A percentile compares a stretch with the other conserved stretches of the same genome.
These are phyloP conservation scores for Poecilia gillii DNA, from an alignment of 2,797 vertebrate species.

Conservation along the genomic window DNA sequence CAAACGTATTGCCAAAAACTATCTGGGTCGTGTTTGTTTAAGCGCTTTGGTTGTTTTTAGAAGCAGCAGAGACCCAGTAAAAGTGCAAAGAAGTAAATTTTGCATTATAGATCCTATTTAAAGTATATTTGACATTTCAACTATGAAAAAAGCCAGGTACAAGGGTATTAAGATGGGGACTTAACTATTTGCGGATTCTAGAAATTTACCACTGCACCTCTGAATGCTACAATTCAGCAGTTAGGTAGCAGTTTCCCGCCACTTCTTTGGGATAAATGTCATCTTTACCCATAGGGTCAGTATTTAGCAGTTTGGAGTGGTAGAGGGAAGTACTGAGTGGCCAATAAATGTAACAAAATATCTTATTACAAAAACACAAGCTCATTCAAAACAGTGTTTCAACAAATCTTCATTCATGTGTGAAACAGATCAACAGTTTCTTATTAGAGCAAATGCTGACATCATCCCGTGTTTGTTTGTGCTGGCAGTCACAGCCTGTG, in stretches of 20 bases:
- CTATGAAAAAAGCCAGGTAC: neutral
- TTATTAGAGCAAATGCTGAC: conserved; percentile 66
- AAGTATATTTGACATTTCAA: neutral
- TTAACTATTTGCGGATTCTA: neutral
- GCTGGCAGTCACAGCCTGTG: conserved; percentile 67
- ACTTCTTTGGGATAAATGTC: neutral
- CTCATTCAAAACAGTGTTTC: conserved; percentile 13
- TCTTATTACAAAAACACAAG: conserved; percentile 1
- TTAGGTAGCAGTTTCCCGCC: neutral
- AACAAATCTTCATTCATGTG: conserved; percentile 46
- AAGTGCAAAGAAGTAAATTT: neutral
- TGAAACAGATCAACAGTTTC: conserved; percentile 47
- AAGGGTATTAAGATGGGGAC: neutral
- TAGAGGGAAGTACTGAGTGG: neutral
- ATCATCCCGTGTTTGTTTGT: conserved; percentile 69
- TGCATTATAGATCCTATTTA: neutral
- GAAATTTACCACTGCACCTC: neutral
- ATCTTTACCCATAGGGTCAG: neutral
- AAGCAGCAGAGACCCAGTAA: no score
- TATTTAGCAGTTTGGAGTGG: conserved; percentile 11
- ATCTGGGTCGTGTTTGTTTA: no score
- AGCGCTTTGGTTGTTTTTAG: no score
- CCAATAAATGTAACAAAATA: conserved; percentile 9
- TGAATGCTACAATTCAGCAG: neutral
- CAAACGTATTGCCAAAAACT: no score